A percentile compares a stretch with the other conserved stretches of the same genome.
These are phyloP conservation scores for Diorhabda carinulata DNA, from an alignment of 1,140 invertebrate genomes.

Conservation along the genomic window DNA sequence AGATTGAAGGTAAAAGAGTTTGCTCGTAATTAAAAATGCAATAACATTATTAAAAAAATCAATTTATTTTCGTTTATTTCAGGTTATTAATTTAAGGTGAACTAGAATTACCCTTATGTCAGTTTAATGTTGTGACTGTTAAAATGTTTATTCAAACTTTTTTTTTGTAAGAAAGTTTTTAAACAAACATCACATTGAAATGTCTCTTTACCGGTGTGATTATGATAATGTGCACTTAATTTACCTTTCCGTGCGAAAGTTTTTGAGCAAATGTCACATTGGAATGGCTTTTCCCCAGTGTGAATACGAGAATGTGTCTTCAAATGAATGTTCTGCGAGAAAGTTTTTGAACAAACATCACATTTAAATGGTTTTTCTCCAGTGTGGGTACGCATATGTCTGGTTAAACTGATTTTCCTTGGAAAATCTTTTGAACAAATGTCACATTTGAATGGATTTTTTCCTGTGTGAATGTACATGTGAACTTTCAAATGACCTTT, in stretches of 20 bases:
- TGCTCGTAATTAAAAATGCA: too few species aligned
- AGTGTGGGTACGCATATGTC: constrained; percentile 19
- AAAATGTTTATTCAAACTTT: background rate
- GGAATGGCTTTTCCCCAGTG: background rate
- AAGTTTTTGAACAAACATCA: background rate
- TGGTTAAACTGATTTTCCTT: background rate
- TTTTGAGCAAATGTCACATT: background rate
- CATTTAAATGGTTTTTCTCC: constrained; percentile 46
- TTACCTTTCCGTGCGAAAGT: background rate
- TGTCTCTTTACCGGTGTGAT: background rate
- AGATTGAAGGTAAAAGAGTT: too few species aligned
- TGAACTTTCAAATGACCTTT: constrained; percentile 16
- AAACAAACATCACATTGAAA: background rate
- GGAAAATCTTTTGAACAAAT: background rate
- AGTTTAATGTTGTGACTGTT: background rate
- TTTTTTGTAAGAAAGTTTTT: background rate
- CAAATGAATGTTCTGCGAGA: background rate
- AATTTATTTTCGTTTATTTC: too few species aligned
- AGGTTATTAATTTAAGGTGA: too few species aligned
- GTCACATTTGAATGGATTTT: background rate
- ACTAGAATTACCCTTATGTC: too few species aligned
- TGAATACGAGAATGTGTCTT: background rate
- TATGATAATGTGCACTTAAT: background rate
- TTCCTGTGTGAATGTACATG: background rate
- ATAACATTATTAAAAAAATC: too few species aligned